Evolutionary conservation across 64 coral and sea anemone species (phyloP), one percentile per base, ranked within the genome.

Genomic region (Montipora foliosa): DNA sequence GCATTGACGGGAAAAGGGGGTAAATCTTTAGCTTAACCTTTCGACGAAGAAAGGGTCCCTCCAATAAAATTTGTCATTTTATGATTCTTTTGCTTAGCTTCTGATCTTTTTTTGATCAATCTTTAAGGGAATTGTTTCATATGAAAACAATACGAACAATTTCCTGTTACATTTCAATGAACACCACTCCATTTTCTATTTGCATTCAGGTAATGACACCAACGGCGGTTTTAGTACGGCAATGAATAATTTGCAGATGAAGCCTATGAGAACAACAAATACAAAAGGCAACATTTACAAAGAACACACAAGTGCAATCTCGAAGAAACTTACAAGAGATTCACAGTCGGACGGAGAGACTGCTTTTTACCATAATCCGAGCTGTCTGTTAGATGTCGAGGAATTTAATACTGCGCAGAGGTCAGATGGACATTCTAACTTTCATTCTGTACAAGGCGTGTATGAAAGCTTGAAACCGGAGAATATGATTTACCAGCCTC

Each of bases 401-500:
- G 67, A 67, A 45, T 24, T 58, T 67, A 25, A 14, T 67, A 66
- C 29, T 68, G 57, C 37, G 6, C 6, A 86, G 66, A 72, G 82
- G 8, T 86, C 68, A 11, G 19, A 22, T 14, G 66, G 15, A 17
- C 44, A 16, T 7, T 51, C 17, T 6, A 86, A 47, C 4, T 67
- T n/a, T 2, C 29, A 71, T 5, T 6, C 14, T 7, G 71, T 20
- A 13, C 12, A 24, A 48, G 9, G 6, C 24, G 19, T 47, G 1
- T 86, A 86, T 48, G 64, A 86, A 45, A 86, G 82, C 47, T 52
- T 86, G 9, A 50, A 86, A 45, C 66, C 44, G 1, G 82, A 71
- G 21, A 64, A 66, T 8, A 14, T 86, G 45, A 72, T 86, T 6
- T 86, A 86, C 8, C 82, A 86, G 19, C 66, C 82, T 10, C 45